Evolutionary conservation across 2,113 vertebrate genomes (phyloP), one percentile per base, ranked within the genome.

Genomic region (Chrysochloris asiatica): DNA sequence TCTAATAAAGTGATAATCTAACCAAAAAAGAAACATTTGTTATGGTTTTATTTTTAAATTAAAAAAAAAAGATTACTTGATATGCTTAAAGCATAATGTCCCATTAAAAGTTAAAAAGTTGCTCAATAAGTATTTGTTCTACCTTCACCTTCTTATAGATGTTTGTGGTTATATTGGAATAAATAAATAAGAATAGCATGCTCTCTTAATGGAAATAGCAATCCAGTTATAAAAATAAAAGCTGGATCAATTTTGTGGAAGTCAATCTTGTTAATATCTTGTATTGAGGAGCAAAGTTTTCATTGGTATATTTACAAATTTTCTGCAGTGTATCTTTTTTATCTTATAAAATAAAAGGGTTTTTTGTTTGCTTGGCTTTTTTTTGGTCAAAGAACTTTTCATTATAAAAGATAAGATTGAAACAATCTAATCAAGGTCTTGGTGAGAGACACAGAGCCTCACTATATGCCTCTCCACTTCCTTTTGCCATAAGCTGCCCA

Each of bases 1-100:
- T 77, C 86, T 86, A 69, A 73, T 75, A 73, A 77, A 94, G 84
- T 81, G 52, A 90, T n/a, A n/a, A n/a, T 65, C 80, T 92, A n/a
- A n/a, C n/a, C n/a, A n/a, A n/a, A n/a, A n/a, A n/a, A n/a, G n/a
- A n/a, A n/a, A n/a, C n/a, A n/a, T n/a, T 94, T 89, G 47, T 86
- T 61, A 59, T 73, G 47, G 22, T 76, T 92, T 88, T 48, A 76
- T 50, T 71, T 80, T 93, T 48, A 30, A 41, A 14, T 75, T n/a
- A n/a, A n/a, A n/a, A n/a, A 52, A 73, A 79, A 84, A 8, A 24
- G 56, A 71, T n/a, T 33, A 19, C 24, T 71, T 36, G 67, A 89
- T 38, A 12, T 54, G 6, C 41, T 69, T 47, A 38, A 83, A 56
- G 28, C 48, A 67, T 47, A 48, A 47, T n/a, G 12, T 2, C 38